Evolutionary conservation across 1,140 invertebrate genomes (phyloP).

Genomic region (Tetranychus cinnabarinus): DNA sequence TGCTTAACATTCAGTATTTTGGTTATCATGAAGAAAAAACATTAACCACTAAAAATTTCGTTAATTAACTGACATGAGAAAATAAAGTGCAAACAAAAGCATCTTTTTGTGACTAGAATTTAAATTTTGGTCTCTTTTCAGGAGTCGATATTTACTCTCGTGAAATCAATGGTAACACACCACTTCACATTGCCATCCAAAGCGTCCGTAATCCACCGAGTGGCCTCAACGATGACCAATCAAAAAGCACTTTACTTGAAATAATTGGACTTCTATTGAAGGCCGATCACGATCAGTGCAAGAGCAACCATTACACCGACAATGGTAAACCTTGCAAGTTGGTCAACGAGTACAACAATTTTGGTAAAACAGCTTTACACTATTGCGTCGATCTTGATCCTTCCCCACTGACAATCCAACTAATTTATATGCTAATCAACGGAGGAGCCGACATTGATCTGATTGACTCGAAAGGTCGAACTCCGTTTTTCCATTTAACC

Average conservation of each 20-base stretch:
- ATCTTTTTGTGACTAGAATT: too few species aligned
- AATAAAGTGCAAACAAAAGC: too few species aligned
- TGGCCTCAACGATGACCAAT: neutral
- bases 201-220: neutral
- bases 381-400: neutral
- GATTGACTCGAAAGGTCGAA: neutral
- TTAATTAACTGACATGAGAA: too few species aligned
- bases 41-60: too few species aligned
- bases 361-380: neutral
- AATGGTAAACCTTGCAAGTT: neutral
- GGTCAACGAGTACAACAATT: neutral
- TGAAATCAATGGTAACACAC: neutral
- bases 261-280: too few species aligned
- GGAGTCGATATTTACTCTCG: neutral
- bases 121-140: neutral
- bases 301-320: too few species aligned
- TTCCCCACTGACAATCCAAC: neutral
- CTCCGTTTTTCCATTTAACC: neutral
- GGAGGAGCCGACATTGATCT: neutral
- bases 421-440: neutral
- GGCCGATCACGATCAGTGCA: too few species aligned
- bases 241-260: too few species aligned
- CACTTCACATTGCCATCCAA: neutral
- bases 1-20: too few species aligned
- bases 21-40: too few species aligned